Evolutionary conservation across 2,797 vertebrate genomes (phyloP), one percentile per base, ranked within the genome.

Genomic region (Myotis daubentonii): DNA sequence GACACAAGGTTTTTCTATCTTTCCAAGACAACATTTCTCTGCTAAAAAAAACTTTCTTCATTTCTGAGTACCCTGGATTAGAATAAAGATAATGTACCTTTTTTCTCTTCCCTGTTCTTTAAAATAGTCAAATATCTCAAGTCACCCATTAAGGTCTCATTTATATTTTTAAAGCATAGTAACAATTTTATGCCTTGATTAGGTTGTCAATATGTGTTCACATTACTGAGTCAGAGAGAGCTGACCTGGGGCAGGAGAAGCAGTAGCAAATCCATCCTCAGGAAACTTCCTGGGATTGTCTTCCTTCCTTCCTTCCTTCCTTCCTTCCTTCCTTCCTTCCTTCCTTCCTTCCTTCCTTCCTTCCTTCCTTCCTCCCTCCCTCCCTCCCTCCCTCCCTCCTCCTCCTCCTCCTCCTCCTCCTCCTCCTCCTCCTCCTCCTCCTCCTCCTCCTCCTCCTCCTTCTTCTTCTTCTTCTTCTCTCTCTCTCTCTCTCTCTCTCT

Each of bases 161-260:
- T 79, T 89, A 57, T 84, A 53, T 84, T 95, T 68, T 90, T 28
- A 83, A 95, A 65, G 55, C n/a, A 92, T 66, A 81, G 80, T 36
- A 15, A 62, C 76, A 72, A 49, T 75, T 49, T 51, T 66, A 8
- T 33, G 25, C 33, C 33, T 96, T 87, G 25, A 78, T 84, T 49
- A 87, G 19, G 1, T 81, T 62, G 13, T 83, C 36, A 44, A 1
- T n/a, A 76, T 74, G n/a, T 44, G 25, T 57, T 72, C 36, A n/a
- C 2, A 38, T 11, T 53, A 76, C 62, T 36, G 51, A 94, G 0
- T 5, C 49, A 57, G 60, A 49, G 20, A 44, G 57, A 80, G 19
- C 8, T 83, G 15, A 76, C 8, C 6, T 65, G 33, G 70, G 38
- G 4, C 28, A 75, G 33, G 72, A 82, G 74, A 89, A 88, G 22